Base-by-base conservation (phyloP, 2,797 vertebrate species). In the Manis javanica region DNA sequence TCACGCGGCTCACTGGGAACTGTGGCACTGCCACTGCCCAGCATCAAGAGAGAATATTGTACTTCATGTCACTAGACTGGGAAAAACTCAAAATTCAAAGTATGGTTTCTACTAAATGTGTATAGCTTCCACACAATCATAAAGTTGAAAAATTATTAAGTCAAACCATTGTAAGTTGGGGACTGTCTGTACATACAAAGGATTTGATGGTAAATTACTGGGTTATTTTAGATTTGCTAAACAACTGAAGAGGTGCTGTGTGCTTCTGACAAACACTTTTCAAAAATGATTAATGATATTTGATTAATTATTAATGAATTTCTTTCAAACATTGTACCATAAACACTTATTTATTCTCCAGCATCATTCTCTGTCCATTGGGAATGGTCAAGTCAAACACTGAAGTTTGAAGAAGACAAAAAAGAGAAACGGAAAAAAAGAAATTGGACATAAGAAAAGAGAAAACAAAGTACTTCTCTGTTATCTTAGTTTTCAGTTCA, bases 381-480 rank as follows among this genome's bases (percentile, higher is more conserved):
- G 86, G 79, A 94, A 79, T 88, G 12, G 29, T 92, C 34, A 91
- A 93, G 71, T 85, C 72, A 83, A 87, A 96, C 42, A 90, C 0
- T 92, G 42, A 77, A 78, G 26, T 90, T 37, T 91, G 82, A 79
- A 42, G 12, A 84, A 31, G 51, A 71, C 39, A 91, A 46, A 21
- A 37, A 69, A 42, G n/a, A 57, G 18, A 83, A 14, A 75, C 4
- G 37, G 18, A 55, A 42, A 55, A 34, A 66, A 75, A 42, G 34
- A 89, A 88, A 77, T 0, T 51, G 4, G 21, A 26, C 29, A 61
- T 53, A 37, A 71, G 42, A 49, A 66, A 37, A 64, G 19, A 83
- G 34, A 79, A 89, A 82, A 39, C 9, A 92, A 95, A 77, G 6
- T 3, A 39, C 21, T 84, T 81, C 16, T 55, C 23, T 7, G 5